Conservation (phyloP, 2,797 vertebrate genomes). For the Liasis olivaceus region DNA sequence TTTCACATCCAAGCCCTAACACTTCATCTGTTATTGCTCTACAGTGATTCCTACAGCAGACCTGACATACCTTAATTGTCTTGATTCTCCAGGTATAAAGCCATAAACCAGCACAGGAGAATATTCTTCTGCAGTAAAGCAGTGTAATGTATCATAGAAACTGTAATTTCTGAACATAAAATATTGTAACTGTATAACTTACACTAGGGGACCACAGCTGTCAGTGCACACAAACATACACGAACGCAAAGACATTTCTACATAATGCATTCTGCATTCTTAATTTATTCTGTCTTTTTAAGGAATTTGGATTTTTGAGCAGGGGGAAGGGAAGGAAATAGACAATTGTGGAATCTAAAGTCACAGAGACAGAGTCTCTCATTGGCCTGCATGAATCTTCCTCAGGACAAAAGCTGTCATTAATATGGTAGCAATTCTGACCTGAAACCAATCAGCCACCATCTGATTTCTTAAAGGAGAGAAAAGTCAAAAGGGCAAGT, state of each 20-base stretch:
- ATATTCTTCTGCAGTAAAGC: not conserved
- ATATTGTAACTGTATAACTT: not conserved
- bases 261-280: not conserved
- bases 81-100: not conserved
- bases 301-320: not conserved
- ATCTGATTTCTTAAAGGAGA: constrained; percentile 67
- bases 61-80: not conserved
- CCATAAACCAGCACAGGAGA: not conserved
- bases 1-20: not conserved
- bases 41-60: not conserved
- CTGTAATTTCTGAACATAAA: not conserved
- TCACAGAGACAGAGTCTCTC: not conserved
- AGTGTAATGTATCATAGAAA: not conserved
- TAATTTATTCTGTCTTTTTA: not conserved
- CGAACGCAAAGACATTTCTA: no score
- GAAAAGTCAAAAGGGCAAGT: constrained; percentile 69
- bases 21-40: not conserved
- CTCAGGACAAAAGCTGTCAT: not conserved
- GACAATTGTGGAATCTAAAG: not conserved
- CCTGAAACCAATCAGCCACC: constrained; percentile 63
- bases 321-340: not conserved
- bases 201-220: not conserved
- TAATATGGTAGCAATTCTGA: constrained; percentile 49
- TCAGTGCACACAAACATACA: not conserved
- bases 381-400: not conserved